Percentiles rank a stretch among this genome's conserved stretches.
Conservation (phyloP, 2,797 vertebrate genomes). For the Aphelocoma californica region DNA sequence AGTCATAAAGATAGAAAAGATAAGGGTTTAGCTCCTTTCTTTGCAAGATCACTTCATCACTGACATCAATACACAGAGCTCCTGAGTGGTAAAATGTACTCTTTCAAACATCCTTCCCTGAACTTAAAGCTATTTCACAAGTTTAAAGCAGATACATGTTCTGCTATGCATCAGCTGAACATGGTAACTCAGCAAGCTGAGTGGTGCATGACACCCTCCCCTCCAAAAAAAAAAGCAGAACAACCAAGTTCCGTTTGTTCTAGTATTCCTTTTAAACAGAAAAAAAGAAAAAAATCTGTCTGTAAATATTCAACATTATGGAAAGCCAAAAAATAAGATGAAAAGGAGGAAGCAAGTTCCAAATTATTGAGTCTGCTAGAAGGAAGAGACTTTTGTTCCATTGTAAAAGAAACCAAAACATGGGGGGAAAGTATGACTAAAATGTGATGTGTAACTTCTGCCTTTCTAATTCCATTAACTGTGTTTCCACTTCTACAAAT, state of each 20-base stretch:
- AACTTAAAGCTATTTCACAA: background rate
- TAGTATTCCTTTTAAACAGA: background rate
- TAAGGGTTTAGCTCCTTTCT: background rate
- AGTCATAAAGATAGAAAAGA: background rate
- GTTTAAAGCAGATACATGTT: background rate
- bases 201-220: rapidly evolving
- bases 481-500: background rate
- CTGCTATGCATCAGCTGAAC: background rate
- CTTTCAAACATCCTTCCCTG: background rate
- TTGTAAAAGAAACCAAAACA: background rate
- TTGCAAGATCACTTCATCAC: background rate
- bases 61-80: background rate
- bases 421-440: background rate
- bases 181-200: background rate
- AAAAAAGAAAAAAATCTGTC: background rate
- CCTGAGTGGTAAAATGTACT: background rate
- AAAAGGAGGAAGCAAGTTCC: background rate
- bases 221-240: background rate
- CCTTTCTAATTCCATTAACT: background rate
- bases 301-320: background rate
- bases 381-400: background rate
- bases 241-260: background rate
- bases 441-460: background rate
- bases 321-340: background rate
- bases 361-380: background rate